Evolutionary conservation across 1,140 invertebrate genomes (phyloP), one percentile per base, ranked within the genome.

Genomic region (Drosophila nigrodunni): DNA sequence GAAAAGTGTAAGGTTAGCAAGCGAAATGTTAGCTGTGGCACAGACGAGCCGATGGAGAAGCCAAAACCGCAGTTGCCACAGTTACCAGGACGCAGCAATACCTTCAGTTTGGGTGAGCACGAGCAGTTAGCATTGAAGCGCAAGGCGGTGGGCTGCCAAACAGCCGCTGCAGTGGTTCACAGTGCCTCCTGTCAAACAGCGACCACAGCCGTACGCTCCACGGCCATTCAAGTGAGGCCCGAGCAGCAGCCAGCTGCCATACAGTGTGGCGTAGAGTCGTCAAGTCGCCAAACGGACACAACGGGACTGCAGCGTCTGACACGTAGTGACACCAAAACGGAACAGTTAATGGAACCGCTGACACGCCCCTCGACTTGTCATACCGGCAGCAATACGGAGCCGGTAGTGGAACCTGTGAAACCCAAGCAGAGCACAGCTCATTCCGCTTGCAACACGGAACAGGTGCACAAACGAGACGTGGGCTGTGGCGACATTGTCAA

Each of bases 401-500:
- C 74, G 67, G 25, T 9, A 15, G n/a, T 54, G 60, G 60, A 10
- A 15, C 44, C 50, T 13, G 43, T 64, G 46, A 62, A 70, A 11
- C 66, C 67, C 0, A 54, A 78, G 25, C 55, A 66, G 34, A 9
- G 58, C 0, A 85, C 71, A 1, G 73, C 73, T n/a, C 83, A 91
- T 52, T 82, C 82, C 0, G 57, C 83, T 2, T 92, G 88, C 50
- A 92, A 92, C 61, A 92, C 92, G 49, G 90, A 92, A n/a, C 68
- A 85, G 49, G 77, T 92, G 7, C 74, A 77, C 7, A 90, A 86
- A 13, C 64, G 86, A n/a, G 94, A 95, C 57, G 94, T 94, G 1
- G 94, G 93, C 8, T 94, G 94, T 21, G 94, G 94, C 0, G 93
- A 94, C 10, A 93, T 93, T 3, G 78, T 94, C 0, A 94, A 93